Percentiles rank a stretch among this genome's conserved stretches.
These are phyloP conservation scores for Buceros bicornis DNA, from an alignment of 2,797 vertebrate genomes.

Conservation along the genomic window DNA sequence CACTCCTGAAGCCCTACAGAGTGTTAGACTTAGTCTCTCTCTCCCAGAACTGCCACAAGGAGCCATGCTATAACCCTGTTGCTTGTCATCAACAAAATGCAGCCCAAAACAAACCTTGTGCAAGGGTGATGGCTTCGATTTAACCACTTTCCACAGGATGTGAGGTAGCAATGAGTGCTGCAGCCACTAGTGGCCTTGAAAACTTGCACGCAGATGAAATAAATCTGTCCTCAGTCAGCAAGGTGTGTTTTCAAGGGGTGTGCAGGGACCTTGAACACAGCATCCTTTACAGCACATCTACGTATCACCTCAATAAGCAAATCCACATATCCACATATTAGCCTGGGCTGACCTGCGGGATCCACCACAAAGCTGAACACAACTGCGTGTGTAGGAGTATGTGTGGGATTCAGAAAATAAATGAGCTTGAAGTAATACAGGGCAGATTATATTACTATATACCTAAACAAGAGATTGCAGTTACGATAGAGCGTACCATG, in stretches of 20 bases:
- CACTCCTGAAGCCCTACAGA: neutral
- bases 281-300: neutral
- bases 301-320: neutral
- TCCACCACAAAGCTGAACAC: neutral
- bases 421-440: neutral
- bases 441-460: neutral
- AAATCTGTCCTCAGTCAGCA: neutral
- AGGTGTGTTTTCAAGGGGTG: neutral
- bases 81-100: neutral
- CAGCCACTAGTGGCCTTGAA: neutral
- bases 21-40: neutral
- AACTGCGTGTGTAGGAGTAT: neutral
- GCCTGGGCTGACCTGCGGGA: neutral
- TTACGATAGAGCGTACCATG: neutral
- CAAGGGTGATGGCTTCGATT: neutral
- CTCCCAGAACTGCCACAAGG: neutral
- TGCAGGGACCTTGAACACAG: neutral
- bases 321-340: neutral
- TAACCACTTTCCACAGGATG: neutral
- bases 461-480: neutral
- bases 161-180: neutral
- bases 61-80: neutral
- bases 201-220: neutral
- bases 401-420: conserved; percentile 5
- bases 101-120: neutral